phyloP scores from a whole-genome alignment of 2,113 vertebrate species.

The Scytalopus superciliaris region DNA sequence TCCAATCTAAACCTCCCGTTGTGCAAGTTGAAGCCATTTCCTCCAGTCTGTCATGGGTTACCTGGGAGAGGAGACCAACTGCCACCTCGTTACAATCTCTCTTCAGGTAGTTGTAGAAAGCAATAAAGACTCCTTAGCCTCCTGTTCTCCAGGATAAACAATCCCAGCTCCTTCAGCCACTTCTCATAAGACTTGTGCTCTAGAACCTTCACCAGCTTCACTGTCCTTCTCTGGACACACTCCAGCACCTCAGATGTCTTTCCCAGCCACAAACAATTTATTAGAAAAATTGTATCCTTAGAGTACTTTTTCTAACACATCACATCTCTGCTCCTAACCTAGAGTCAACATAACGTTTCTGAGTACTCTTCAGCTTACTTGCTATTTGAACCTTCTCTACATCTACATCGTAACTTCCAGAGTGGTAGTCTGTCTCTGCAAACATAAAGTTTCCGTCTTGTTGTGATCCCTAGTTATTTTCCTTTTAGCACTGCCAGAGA shows the following conservation, averaged over 20 bases:
- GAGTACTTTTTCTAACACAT: background rate
- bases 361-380: background rate
- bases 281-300: background rate
- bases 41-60: background rate
- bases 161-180: background rate
- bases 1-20: background rate
- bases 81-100: background rate
- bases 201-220: background rate
- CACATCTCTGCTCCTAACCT: background rate
- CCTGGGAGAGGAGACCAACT: background rate
- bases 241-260: background rate
- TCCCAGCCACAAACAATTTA: background rate
- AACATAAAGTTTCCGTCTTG: background rate
- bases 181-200: background rate
- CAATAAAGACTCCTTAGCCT: background rate
- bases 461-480: background rate
- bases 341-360: background rate
- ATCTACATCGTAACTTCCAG: background rate
- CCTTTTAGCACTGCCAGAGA: background rate
- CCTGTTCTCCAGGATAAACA: background rate
- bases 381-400: background rate
- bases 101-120: background rate
- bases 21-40: background rate
- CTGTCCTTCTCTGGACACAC: background rate
- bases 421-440: background rate